Percentiles rank a stretch among this genome's conserved stretches.
phyloP scores from a whole-genome alignment of 2,113 vertebrate species.

The Labeo rohita region DNA sequence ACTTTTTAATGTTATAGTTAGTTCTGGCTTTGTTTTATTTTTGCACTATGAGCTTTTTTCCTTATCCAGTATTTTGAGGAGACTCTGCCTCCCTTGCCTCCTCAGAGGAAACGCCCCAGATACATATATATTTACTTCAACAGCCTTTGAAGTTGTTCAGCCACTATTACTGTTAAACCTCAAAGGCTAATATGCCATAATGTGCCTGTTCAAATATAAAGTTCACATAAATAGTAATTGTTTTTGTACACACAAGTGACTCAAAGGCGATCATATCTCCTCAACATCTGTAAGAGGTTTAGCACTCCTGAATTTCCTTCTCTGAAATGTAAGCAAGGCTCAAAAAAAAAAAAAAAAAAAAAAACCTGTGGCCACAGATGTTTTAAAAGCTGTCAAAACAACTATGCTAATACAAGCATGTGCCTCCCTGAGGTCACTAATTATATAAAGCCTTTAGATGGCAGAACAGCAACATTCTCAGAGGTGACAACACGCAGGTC shows the following conservation, averaged over 20 bases:
- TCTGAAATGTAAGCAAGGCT: conserved; percentile 7
- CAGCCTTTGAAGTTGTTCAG: not conserved
- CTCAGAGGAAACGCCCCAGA: no score
- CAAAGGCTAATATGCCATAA: conserved; percentile 9
- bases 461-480: conserved; percentile 7
- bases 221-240: conserved; percentile 11
- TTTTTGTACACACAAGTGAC: not conserved
- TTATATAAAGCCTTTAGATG: conserved; percentile 37
- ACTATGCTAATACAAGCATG: conserved; percentile 37
- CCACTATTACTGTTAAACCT: not conserved
- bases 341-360: not conserved
- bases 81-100: no score
- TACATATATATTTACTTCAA: no score
- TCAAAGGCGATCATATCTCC: conserved; percentile 7
- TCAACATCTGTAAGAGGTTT: conserved; percentile 31
- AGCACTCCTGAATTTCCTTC: conserved; percentile 23
- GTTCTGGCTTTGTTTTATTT: no score
- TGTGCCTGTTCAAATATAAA: not conserved
- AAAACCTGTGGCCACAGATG: conserved; percentile 41
- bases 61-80: no score
- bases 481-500: conserved; percentile 3
- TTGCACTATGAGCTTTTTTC: no score
- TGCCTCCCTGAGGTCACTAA: conserved; percentile 30
- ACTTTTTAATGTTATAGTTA: no score
- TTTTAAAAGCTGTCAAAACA: conserved; percentile 51